Evolutionary conservation across 1,140 invertebrate species (phyloP).

Genomic region (Ruditapes philippinarum): DNA sequence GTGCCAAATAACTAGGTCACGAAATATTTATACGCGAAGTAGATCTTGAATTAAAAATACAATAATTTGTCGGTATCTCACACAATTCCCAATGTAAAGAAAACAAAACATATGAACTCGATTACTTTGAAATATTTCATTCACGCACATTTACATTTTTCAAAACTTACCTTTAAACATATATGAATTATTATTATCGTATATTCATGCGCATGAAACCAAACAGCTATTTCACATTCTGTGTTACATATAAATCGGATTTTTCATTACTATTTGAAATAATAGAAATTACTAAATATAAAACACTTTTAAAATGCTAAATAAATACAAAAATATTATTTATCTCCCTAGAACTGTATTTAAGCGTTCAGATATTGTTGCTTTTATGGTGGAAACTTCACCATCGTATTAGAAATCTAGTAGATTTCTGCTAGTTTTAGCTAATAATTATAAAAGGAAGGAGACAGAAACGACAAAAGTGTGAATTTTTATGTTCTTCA

Average conservation of each 20-base stretch:
- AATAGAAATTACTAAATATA: no score
- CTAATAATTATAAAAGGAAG: no score
- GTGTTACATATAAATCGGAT: conserved; percentile 14
- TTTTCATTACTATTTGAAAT: no score
- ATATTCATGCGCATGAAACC: neutral
- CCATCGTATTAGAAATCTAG: no score
- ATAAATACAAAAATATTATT: no score
- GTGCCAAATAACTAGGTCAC: conserved; percentile 13
- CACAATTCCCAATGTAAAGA: neutral
- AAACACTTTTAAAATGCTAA: no score
- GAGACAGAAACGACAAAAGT: no score
- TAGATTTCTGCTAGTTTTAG: no score
- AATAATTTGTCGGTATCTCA: neutral
- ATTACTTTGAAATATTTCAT: neutral
- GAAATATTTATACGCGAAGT: neutral
- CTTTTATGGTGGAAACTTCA: no score
- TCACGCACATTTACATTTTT: neutral
- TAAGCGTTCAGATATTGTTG: no score
- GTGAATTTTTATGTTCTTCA: no score
- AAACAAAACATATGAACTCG: neutral
- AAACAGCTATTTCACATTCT: neutral
- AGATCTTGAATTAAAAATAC: neutral
- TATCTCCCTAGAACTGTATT: no score
- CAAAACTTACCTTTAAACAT: neutral
- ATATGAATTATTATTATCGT: neutral